Evolutionary conservation across 2,797 vertebrate species (phyloP), one percentile per base, ranked within the genome.

Genomic region (Karalla daura): DNA sequence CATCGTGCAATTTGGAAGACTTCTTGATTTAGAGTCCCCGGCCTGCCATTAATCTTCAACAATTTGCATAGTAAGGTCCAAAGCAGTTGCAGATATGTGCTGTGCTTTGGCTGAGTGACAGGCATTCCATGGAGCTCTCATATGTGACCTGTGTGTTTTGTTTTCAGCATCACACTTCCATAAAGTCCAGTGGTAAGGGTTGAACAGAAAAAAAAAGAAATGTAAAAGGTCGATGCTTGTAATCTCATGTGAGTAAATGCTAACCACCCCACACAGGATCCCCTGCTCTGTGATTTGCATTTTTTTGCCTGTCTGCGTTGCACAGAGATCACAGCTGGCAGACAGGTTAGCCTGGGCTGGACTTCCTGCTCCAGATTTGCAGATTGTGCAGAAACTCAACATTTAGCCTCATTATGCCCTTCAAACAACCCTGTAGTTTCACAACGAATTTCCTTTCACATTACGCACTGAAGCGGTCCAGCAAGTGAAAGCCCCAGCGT

Each of bases 21-120:
- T 77, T 61, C 61, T 74, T 92, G 90, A 93, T 92, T 93, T 91
- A 93, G 62, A 84, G 81, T 83, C 84, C 85, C 84, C 9, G 21
- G 72, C 67, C 85, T 77, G 78, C 72, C 67, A 81, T 92, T 80
- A 85, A 88, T 94, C 89, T 87, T 83, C 60, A 53, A 68, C 84
- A 87, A 89, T 91, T 91, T 88, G 81, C 82, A 81, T 62, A 66
- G 77, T 49, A 36, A 83, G 83, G 76, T 81, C 76, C 80, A 82
- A 84, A 85, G 65, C 65, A 67, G 82, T 86, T 83, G 75, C 70
- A 84, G 69, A 84, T 83, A 81, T 52, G 63, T 13, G 44, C 62
- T 69, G 54, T 39, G 58, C 50, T 49, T 80, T 87, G 83, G 85
- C 83, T 49, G 64, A 68, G 45, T 67, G 46, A 58, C 63, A 58